Base-by-base conservation (phyloP, 2,113 vertebrate genomes). In the Hyaena hyaena region DNA sequence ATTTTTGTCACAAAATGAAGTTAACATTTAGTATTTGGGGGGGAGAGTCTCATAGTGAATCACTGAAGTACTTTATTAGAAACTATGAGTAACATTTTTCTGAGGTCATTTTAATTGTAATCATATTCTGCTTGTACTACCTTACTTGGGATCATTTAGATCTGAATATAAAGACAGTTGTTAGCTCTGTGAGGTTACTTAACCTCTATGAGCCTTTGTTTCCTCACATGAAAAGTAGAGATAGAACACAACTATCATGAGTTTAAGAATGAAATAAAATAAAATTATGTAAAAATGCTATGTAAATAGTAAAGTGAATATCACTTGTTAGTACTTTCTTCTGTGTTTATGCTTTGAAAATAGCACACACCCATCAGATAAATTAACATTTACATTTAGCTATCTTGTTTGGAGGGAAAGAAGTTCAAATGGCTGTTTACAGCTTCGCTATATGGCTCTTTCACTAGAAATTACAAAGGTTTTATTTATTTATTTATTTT, bases 21-120 rank as follows among this genome's bases (percentile, higher is more conserved):
- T 95, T 93, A 91, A 94, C 53, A 65, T 88, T 96, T 95, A 82
- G 26, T 79, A 9, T 90, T 97, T 92, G 58, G 8, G 19, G 35
- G 3, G 90, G 43, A 69, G 28, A 92, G n/a, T 96, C 50, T 91
- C 65, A 80, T 48, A 84, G 24, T 95, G 81, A 93, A 88, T 86
- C 73, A 82, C 55, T 93, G 92, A 92, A 93, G 17, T 80, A 65
- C n/a, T 95, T 97, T 63, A 76, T 97, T 95, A 91, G 83, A 97
- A 95, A 89, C 74, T 95, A 66, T 93, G 77, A 96, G 23, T 96
- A 92, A 93, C 74, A 93, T 19, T 97, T 95, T 96, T 79, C 66
- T 95, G 90, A 90, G 55, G 48, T 68, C 28, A 97, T 93, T 97
- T 94, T 28, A 93, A 77, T 95, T 93, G 45, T 88, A 85, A 48